Conservation (phyloP, 2,888 invertebrate species). For the Drymonia ruficornis region DNA sequence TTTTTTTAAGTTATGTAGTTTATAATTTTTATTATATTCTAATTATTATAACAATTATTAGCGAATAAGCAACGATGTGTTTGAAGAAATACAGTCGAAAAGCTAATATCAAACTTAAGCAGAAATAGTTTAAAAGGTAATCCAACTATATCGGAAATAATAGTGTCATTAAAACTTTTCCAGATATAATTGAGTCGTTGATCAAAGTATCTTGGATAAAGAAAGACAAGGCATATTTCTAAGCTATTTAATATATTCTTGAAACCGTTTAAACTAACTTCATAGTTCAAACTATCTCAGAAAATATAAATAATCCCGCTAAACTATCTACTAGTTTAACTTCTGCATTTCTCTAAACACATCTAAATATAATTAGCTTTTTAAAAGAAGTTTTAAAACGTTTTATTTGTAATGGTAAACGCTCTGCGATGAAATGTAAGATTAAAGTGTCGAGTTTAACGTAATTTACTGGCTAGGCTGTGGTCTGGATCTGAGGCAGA, state of each 20-base stretch:
- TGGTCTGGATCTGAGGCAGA: not conserved
- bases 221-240: too few species aligned
- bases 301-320: too few species aligned
- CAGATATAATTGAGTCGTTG: too few species aligned
- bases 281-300: too few species aligned
- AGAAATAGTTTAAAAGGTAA: not conserved
- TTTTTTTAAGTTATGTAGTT: conserved; percentile 5
- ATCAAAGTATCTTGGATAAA: too few species aligned
- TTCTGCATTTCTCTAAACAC: not conserved
- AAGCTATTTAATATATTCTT: too few species aligned
- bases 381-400: not conserved
- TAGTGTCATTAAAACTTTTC: too few species aligned
- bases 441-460: not conserved
- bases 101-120: not conserved
- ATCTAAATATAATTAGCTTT: not conserved
- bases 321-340: not conserved
- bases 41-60: not conserved
- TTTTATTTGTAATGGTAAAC: not conserved
- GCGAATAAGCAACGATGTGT: not conserved
- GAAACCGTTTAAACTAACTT: too few species aligned
- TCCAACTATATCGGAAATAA: not conserved
- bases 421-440: not conserved
- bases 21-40: conserved; percentile 1
- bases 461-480: not conserved
- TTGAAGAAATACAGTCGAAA: not conserved